Percentiles rank a stretch among this genome's conserved stretches.
These are phyloP conservation scores for Dissostichus mawsoni DNA, from an alignment of 2,113 vertebrate genomes.

Conservation along the genomic window DNA sequence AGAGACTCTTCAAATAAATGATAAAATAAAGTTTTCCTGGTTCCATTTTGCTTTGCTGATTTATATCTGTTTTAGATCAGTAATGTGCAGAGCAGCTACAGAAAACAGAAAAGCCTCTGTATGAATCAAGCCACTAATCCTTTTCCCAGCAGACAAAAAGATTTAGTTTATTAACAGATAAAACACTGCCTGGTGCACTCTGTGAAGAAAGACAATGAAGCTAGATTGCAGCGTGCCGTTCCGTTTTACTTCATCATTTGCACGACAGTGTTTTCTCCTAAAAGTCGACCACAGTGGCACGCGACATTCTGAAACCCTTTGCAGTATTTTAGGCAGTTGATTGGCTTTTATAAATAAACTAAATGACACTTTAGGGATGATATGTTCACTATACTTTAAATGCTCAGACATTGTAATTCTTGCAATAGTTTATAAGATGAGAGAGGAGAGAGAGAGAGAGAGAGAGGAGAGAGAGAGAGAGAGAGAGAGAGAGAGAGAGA, in stretches of 20 bases:
- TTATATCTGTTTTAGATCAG: constrained; percentile 20
- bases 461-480: background rate
- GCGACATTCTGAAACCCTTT: constrained; percentile 68
- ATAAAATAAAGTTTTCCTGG: background rate
- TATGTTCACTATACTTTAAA: background rate
- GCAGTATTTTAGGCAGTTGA: constrained; percentile 71
- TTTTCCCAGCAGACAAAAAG: constrained; percentile 7
- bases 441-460: background rate
- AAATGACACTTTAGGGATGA: constrained; percentile 31
- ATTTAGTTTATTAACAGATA: constrained; percentile 18
- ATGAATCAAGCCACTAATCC: constrained; percentile 40
- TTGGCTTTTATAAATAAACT: constrained; percentile 52
- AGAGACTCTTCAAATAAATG: background rate
- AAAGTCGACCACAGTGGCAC: background rate
- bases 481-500: background rate
- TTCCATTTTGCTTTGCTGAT: constrained; percentile 1
- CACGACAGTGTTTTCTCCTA: constrained; percentile 9
- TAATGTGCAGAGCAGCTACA: constrained; percentile 11
- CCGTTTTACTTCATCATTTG: constrained; percentile 27
- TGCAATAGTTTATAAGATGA: constrained; percentile 11
- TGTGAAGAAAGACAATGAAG: constrained; percentile 10
- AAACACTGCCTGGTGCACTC: background rate
- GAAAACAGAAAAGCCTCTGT: constrained; percentile 22
- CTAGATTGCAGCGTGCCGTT: background rate
- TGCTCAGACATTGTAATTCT: background rate